phyloP scores from a whole-genome alignment of 1,140 invertebrate genomes.

The Caerostris extrusa region DNA sequence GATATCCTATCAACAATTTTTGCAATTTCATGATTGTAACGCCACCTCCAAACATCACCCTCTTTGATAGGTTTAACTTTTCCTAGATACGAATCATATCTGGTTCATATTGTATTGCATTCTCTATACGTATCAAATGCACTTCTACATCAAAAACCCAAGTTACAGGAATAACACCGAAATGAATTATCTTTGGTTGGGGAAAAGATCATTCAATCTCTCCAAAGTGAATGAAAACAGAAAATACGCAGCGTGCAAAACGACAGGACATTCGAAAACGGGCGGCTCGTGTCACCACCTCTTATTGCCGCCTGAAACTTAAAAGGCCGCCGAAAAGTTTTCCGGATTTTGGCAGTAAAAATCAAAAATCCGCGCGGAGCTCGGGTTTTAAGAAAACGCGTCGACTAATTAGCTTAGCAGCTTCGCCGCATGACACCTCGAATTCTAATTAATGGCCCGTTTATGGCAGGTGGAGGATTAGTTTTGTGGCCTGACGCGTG shows the following conservation, averaged over 20 bases:
- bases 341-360: constrained; percentile 23
- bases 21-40: too few relatives aligned
- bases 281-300: neutral
- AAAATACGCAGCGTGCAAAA: neutral
- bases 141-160: too few relatives aligned
- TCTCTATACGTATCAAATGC: too few relatives aligned
- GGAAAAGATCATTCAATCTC: neutral
- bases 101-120: too few relatives aligned
- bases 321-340: constrained; percentile 65
- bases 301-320: neutral
- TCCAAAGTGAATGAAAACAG: neutral
- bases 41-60: too few relatives aligned
- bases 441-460: constrained; percentile 76
- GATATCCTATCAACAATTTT: too few relatives aligned
- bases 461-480: constrained; percentile 74
- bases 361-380: constrained; percentile 52
- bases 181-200: too few relatives aligned
- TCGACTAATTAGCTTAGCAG: constrained; percentile 68
- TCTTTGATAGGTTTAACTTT: too few relatives aligned
- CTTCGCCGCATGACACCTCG: constrained; percentile 69
- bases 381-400: constrained; percentile 65
- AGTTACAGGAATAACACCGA: too few relatives aligned
- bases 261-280: neutral
- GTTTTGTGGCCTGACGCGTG: constrained; percentile 61
- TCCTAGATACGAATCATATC: too few relatives aligned